Evolutionary conservation across 2,888 invertebrate species (phyloP), one percentile per base, ranked within the genome.

Genomic region (Dusona sp.): DNA sequence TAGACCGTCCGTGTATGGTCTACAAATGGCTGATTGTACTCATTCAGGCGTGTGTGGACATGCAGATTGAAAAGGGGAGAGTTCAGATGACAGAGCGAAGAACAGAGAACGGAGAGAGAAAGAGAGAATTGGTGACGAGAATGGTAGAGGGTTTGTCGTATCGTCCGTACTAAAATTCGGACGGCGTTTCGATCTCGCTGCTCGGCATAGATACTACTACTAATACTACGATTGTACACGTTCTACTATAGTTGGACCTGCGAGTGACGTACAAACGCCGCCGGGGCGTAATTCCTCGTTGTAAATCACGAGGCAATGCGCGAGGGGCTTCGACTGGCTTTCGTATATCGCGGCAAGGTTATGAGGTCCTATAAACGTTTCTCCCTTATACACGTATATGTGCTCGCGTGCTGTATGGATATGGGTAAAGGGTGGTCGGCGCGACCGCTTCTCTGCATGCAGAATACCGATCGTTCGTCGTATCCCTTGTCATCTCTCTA

Each of bases 311-410:
- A 84, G 61, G 87, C 87, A 88, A 77, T 65, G 42, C 68, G 74
- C 36, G 68, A 19, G 48, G 29, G 61, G 79, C 79, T 64, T 65
- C 77, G 83, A 75, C 85, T 78, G 88, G 88, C 89, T 90, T 88
- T 89, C 89, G 90, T 90, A 90, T 90, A 88, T 88, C 90, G 88
- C 88, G 81, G 86, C 73, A 70, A 83, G 88, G 89, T 91, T 90
- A 91, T 90, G 89, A 90, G 90, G 86, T 90, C 88, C 89, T 90
- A 90, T 91, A 90, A 91, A 89, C 88, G 88, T 87, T 85, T 79
- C 79, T 65, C 78, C 78, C 68, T n/a, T 29, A n/a, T 36, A 79
- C 79, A 57, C 65, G 38, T 74, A 75, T 67, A 67, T 54, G 70
- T 61, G 65, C 73, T 74, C 77, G 70, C 29, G 25, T 67, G 6